A percentile compares a stretch with the other conserved stretches of the same genome.
phyloP scores from a whole-genome alignment of 2,113 vertebrate species.

The Formicarius rufipectus region DNA sequence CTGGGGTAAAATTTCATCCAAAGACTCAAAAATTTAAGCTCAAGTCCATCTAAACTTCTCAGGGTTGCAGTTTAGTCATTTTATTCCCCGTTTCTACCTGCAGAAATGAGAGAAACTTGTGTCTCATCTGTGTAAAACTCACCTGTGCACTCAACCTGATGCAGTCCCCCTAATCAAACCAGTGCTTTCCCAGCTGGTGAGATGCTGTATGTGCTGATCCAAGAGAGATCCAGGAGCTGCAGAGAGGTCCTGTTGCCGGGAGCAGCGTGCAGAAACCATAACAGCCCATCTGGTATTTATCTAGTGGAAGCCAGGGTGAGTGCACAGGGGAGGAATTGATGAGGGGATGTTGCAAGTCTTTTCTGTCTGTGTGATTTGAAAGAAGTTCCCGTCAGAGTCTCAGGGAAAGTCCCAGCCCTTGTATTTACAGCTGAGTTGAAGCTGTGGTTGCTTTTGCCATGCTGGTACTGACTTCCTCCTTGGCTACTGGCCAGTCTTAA shows the following conservation, averaged over 20 bases:
- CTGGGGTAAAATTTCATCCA: neutral
- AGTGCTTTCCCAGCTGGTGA: neutral
- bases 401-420: constrained; percentile 51
- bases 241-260: neutral
- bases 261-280: neutral
- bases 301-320: neutral
- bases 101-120: neutral
- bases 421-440: constrained; percentile 10
- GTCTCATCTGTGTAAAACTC: neutral
- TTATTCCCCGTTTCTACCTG: neutral
- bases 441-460: constrained; percentile 3
- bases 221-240: neutral
- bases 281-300: constrained; percentile 8
- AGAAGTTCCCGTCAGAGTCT: constrained; percentile 20
- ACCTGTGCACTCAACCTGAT: neutral
- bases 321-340: neutral
- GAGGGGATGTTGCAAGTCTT: constrained; percentile 40
- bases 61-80: neutral
- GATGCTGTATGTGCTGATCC: neutral
- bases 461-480: neutral
- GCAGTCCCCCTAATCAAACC: neutral
- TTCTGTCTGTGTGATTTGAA: neutral
- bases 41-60: neutral
- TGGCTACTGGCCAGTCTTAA: neutral
- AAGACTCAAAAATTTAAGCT: neutral